These are phyloP conservation scores for Trichopria drosophilae DNA, from an alignment of 2,888 invertebrate species.

Conservation along the genomic window DNA sequence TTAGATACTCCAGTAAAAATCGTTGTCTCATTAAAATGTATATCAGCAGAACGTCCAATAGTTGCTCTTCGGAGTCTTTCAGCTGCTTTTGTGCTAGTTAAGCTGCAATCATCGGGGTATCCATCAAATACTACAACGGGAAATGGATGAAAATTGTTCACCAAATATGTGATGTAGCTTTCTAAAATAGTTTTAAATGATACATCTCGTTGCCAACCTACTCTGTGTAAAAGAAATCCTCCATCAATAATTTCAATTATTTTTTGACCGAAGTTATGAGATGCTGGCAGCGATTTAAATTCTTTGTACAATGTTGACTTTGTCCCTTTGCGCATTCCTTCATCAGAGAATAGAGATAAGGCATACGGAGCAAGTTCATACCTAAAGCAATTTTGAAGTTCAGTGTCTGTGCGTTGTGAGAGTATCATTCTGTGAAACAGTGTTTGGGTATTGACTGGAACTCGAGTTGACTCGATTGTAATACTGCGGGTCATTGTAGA, in stretches of 20 bases:
- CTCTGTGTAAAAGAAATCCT: conserved; percentile 33
- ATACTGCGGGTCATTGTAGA: neutral
- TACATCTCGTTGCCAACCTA: neutral
- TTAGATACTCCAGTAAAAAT: conserved; percentile 43
- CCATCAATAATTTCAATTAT: conserved; percentile 37
- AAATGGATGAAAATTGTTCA: conserved; percentile 12
- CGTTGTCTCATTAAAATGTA: conserved; percentile 50
- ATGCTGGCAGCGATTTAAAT: too few species aligned
- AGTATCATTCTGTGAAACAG: conserved; percentile 38
- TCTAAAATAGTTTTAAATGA: conserved; percentile 6
- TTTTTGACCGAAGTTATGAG: neutral
- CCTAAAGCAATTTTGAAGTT: conserved; percentile 22
- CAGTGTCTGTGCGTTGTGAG: conserved; percentile 27
- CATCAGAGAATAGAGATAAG: conserved; percentile 27
- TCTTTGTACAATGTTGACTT: too few species aligned
- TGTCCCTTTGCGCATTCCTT: conserved; percentile 9
- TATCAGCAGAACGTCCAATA: conserved; percentile 49
- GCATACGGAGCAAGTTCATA: conserved; percentile 37
- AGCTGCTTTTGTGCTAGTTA: conserved; percentile 50
- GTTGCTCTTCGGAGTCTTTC: conserved; percentile 52
- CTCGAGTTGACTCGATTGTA: conserved; percentile 7
- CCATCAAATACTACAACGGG: conserved; percentile 38
- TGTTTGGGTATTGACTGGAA: conserved; percentile 33
- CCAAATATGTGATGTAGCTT: conserved; percentile 39
- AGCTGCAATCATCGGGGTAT: conserved; percentile 41